Conservation (phyloP, 2,113 vertebrate species). For the Gila orcuttii region DNA sequence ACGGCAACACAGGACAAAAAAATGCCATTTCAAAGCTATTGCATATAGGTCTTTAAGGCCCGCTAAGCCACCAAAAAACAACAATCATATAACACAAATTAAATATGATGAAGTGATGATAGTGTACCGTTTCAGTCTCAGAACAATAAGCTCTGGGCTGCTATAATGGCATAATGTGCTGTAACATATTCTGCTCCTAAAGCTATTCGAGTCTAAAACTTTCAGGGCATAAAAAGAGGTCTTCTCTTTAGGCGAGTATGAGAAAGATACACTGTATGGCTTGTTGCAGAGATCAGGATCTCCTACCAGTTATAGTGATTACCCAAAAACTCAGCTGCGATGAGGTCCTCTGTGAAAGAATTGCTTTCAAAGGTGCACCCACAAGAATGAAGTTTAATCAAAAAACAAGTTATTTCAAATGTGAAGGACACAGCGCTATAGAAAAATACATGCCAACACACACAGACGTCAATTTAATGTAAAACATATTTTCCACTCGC, state of each 20-base stretch:
- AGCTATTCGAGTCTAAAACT: neutral
- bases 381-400: slow-evolving; percentile 58
- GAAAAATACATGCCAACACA: slow-evolving; percentile 25
- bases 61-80: neutral
- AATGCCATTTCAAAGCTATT: neutral
- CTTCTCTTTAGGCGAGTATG: neutral
- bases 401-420: slow-evolving; percentile 57
- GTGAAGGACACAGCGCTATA: slow-evolving; percentile 56
- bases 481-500: neutral
- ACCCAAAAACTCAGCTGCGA: slow-evolving; percentile 18
- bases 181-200: neutral
- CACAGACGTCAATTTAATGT: slow-evolving; percentile 30
- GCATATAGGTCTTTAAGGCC: neutral
- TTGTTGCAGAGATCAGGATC: slow-evolving; percentile 22
- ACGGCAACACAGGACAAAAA: neutral
- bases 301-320: slow-evolving; percentile 42
- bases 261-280: slow-evolving; percentile 9
- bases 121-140: neutral
- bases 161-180: neutral
- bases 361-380: slow-evolving; percentile 56
- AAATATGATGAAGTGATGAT: neutral
- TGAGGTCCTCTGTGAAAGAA: neutral
- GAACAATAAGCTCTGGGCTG: neutral
- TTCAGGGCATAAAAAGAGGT: slow-evolving; percentile 14
- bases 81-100: neutral